Evolutionary conservation across 2,888 invertebrate genomes (phyloP).

Genomic region (Parasteatoda lunata): DNA sequence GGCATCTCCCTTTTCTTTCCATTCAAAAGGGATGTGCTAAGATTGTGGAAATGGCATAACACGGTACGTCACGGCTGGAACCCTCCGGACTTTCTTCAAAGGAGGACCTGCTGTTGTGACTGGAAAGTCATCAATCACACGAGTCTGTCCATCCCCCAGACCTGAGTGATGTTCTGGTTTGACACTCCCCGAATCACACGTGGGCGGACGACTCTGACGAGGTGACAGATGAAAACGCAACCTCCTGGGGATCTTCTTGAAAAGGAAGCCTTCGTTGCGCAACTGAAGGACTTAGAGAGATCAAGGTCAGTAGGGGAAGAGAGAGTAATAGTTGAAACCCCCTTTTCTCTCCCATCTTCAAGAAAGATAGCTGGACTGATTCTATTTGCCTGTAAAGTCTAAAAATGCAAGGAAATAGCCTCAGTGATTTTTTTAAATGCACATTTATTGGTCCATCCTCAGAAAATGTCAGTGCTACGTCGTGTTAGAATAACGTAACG

Average conservation of each 20-base stretch:
- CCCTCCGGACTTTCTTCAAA: background rate
- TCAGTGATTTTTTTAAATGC: too few relatives aligned
- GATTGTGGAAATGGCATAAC: slow-evolving; percentile 29
- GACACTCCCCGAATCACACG: slow-evolving; percentile 25
- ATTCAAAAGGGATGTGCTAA: slow-evolving; percentile 8
- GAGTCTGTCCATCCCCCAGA: slow-evolving; percentile 21
- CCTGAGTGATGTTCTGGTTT: slow-evolving; percentile 12
- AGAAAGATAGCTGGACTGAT: too few relatives aligned
- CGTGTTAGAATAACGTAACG: too few relatives aligned
- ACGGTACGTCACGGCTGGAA: slow-evolving; percentile 30
- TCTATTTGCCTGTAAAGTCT: too few relatives aligned
- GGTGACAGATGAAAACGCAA: slow-evolving; percentile 31
- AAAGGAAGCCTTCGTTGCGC: slow-evolving; percentile 10
- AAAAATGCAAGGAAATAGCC: too few relatives aligned
- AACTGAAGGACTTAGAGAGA: background rate
- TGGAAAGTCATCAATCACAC: slow-evolving; percentile 41
- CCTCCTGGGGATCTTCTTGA: slow-evolving; percentile 6
- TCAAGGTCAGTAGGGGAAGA: background rate
- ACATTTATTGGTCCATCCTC: too few relatives aligned
- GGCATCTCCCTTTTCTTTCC: slow-evolving; percentile 10
- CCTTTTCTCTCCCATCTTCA: too few relatives aligned
- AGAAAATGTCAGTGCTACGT: too few relatives aligned
- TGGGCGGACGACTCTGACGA: slow-evolving; percentile 16
- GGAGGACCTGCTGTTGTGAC: slow-evolving; percentile 25
- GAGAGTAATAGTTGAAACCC: too few relatives aligned